Evolutionary conservation across 2,113 vertebrate genomes (phyloP).

Genomic region (Hemichromis elongatus): DNA sequence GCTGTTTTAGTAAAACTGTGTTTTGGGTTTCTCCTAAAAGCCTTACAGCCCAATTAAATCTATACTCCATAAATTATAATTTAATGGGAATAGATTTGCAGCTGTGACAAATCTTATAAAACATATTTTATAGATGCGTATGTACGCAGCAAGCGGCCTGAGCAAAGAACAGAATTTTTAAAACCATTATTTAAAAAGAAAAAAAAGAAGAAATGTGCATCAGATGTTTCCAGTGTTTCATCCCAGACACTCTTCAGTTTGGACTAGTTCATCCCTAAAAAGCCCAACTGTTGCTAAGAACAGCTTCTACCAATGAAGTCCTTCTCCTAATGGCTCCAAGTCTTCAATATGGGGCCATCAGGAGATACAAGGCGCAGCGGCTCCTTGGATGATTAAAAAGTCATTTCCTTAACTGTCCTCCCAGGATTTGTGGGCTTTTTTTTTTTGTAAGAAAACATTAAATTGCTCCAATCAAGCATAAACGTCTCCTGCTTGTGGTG

Average conservation of each 20-base stretch:
- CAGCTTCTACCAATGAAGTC: constrained; percentile 21
- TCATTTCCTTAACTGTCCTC: constrained; percentile 98
- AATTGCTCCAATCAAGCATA: constrained; percentile 93
- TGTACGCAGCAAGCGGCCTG: neutral
- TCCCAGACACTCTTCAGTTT: neutral
- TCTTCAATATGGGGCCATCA: constrained; percentile 83
- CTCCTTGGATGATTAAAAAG: constrained; percentile 95
- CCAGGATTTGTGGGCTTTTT: constrained; percentile 79
- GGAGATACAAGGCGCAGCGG: constrained; percentile 79
- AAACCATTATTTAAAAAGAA: neutral
- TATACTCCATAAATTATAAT: neutral
- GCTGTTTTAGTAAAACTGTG: neutral
- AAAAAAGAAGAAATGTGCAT: neutral
- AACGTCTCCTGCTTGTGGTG: constrained; percentile 80
- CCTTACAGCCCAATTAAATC: neutral
- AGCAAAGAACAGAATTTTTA: neutral
- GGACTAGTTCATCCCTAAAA: neutral
- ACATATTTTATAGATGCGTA: neutral
- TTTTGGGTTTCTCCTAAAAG: neutral
- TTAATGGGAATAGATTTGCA: neutral
- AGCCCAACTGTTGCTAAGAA: constrained; percentile 57
- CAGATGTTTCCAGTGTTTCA: neutral
- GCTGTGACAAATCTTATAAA: neutral
- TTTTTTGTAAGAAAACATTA: constrained; percentile 84
- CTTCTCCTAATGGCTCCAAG: constrained; percentile 73